phyloP scores from a whole-genome alignment of 2,113 vertebrate species.

The Merops nubicus region DNA sequence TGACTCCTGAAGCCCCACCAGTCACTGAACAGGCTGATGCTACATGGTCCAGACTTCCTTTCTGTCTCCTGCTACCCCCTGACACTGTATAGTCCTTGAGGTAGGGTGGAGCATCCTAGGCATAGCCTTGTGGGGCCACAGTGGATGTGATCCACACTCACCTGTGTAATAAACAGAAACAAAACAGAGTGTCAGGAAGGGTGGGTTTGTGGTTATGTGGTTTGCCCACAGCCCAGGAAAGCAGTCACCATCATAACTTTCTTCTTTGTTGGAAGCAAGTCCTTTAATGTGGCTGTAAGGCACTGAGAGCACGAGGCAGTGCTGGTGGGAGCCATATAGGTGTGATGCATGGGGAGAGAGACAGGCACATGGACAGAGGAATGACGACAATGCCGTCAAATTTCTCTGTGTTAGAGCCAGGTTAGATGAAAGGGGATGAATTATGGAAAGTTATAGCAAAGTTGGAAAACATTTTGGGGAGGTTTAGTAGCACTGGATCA shows the following conservation, averaged over 20 bases:
- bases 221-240: neutral
- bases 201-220: slow-evolving; percentile 13
- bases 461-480: neutral
- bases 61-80: neutral
- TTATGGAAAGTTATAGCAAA: neutral
- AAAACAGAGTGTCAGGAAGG: neutral
- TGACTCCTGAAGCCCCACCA: neutral
- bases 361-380: neutral
- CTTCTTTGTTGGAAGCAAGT: neutral
- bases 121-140: fast-evolving
- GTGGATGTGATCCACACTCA: neutral
- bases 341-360: neutral
- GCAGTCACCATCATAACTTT: neutral
- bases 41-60: neutral
- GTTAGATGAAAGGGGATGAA: neutral
- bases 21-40: neutral
- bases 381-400: neutral
- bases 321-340: neutral
- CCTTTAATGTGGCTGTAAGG: slow-evolving; percentile 1
- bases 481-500: neutral
- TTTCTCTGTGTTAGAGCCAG: neutral
- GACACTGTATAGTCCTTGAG: neutral
- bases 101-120: neutral
- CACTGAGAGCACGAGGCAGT: neutral
- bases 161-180: neutral